Conservation (phyloP, 2,888 invertebrate species). For the Plebejus anna region DNA sequence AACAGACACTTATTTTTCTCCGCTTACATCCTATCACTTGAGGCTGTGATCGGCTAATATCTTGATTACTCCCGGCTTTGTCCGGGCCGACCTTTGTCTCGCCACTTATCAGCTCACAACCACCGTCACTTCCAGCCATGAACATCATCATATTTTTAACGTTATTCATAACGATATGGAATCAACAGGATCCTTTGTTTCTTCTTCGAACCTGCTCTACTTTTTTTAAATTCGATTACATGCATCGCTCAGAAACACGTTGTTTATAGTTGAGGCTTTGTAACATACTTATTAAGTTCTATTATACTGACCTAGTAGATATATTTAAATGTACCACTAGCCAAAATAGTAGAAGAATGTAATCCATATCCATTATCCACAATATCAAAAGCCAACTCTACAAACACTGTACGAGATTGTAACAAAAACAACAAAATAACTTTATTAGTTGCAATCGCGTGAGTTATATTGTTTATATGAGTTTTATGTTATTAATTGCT, state of each 20-base stretch:
- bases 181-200: constrained; percentile 35
- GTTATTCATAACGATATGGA: constrained; percentile 40
- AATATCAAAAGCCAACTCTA: no score
- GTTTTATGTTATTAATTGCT: constrained; percentile 29
- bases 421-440: background rate
- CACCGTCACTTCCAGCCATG: constrained; percentile 54
- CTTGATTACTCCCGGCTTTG: constrained; percentile 62
- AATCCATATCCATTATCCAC: no score
- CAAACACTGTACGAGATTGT: background rate
- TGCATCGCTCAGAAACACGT: no score
- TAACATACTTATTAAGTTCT: no score
- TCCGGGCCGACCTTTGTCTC: constrained; percentile 65
- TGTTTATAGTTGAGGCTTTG: no score
- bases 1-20: background rate
- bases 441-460: background rate
- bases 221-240: background rate
- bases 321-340: no score
- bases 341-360: background rate
- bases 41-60: constrained; percentile 46
- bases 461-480: constrained; percentile 3
- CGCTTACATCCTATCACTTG: constrained; percentile 39
- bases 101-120: constrained; percentile 48
- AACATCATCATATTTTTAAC: constrained; percentile 54
- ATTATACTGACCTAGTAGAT: no score
- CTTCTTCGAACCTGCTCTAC: background rate